Base-by-base conservation (phyloP, 2,888 invertebrate genomes). In the Cerceris ruficornis region DNA sequence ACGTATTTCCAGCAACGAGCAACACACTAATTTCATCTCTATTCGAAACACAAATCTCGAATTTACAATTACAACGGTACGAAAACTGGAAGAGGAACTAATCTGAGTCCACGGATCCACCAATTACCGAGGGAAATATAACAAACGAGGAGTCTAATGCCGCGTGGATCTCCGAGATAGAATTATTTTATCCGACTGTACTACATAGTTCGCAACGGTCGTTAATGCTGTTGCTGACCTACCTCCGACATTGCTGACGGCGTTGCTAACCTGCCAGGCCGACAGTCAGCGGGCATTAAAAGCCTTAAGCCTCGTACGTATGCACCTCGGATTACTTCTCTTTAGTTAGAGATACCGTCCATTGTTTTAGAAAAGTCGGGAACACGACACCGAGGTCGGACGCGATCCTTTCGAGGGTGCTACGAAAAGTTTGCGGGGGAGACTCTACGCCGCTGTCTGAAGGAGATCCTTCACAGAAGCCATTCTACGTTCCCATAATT, bases 221-320 rank as follows among this genome's bases (percentile, higher is more conserved):
- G 61, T 58, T 62, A 64, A 75, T 58, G 39, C 17, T 43, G 43
- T 75, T 66, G 43, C 49, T 64, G 57, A 72, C 66, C 67, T 49
- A 52, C 54, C 64, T 17, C 49, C 46, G 65, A 55, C 69, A 52
- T 60, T 46, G 42, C 66, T 66, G 46, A 55, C 42, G 41, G 7
- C 42, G 43, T 14, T 58, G 42, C 15, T 14, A 43, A 58, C 42
- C 15, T 57, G 55, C 55, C 55, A 57, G n/a, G 28, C 55, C 5
- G 50, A 11, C 50, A 50, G 50, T 50, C 50, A n/a, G 50, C n/a
- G n/a, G 5, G 7, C 50, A n/a, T 50, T 55, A 17, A 55, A 52
- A 17, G 55, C 28, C 7, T 17, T 17, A 15, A 55, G 17, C 55
- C 28, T 55, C 55, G 52, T 52, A 11, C 11, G 46, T 46, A 46